Evolutionary conservation across 2,113 vertebrate species (phyloP).

Genomic region (Otis tarda): DNA sequence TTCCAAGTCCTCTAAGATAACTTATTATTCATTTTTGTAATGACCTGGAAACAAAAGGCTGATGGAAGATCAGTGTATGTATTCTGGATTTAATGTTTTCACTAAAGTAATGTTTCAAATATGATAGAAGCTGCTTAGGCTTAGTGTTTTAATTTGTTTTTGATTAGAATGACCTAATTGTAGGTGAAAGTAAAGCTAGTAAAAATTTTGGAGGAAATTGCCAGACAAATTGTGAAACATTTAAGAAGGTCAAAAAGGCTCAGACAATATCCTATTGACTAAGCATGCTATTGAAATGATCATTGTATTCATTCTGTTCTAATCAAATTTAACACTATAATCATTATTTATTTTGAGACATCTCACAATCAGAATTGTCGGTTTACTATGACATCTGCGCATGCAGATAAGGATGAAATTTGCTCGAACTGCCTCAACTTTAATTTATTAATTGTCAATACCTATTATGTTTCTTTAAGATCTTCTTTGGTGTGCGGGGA

Average conservation of each 20-base stretch:
- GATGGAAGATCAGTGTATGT: background rate
- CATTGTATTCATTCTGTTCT: background rate
- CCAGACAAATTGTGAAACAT: background rate
- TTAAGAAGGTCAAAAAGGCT: background rate
- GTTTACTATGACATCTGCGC: accelerated
- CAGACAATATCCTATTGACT: background rate
- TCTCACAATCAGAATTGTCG: background rate
- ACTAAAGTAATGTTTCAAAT: background rate
- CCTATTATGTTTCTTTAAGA: background rate
- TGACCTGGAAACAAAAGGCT: background rate
- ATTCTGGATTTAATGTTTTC: background rate
- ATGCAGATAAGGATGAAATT: background rate
- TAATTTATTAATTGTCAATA: background rate
- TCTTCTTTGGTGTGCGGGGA: background rate
- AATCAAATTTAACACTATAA: background rate
- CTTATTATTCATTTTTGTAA: background rate
- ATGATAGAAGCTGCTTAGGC: background rate
- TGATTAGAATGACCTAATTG: background rate
- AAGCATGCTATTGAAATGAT: background rate
- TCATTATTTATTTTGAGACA: background rate
- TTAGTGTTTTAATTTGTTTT: background rate
- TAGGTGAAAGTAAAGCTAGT: background rate
- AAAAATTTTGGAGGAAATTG: background rate
- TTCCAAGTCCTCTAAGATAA: background rate
- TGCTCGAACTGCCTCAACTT: background rate